A percentile compares a stretch with the other conserved stretches of the same genome.
Evolutionary conservation across 1,140 invertebrate genomes (phyloP).

Genomic region (Hypothenemus hampei): DNA sequence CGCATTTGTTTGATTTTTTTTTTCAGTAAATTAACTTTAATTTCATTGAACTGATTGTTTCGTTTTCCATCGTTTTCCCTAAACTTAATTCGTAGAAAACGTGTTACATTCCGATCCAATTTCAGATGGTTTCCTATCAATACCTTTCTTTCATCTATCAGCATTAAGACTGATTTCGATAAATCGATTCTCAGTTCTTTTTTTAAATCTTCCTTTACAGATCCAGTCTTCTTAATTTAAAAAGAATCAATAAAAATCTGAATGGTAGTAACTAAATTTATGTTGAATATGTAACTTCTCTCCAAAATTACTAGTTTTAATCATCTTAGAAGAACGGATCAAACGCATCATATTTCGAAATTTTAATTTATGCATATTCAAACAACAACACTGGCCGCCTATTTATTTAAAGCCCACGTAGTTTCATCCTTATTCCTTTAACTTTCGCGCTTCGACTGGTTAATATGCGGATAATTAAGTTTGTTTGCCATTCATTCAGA

Average conservation of each 20-base stretch:
- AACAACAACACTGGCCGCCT: background rate
- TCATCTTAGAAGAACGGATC: too few species aligned
- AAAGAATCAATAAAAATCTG: too few species aligned
- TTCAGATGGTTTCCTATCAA: background rate
- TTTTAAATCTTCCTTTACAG: too few species aligned
- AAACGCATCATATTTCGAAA: too few species aligned
- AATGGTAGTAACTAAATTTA: too few species aligned
- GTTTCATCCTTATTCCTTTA: conserved; percentile 4
- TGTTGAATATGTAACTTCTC: too few species aligned
- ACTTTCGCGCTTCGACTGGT: conserved; percentile 16
- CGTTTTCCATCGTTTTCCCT: background rate
- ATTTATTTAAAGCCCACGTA: conserved; percentile 12
- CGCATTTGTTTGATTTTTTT: too few species aligned
- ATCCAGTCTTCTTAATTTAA: too few species aligned
- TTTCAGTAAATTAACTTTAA: too few species aligned
- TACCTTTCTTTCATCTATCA: conserved; percentile 11
- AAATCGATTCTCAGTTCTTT: conserved; percentile 1
- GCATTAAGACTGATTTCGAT: conserved; percentile 14
- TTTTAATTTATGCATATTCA: too few species aligned
- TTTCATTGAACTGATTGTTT: too few species aligned
- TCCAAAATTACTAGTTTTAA: too few species aligned
- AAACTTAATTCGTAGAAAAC: conserved; percentile 1
- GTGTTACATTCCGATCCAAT: background rate
- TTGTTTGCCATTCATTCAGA: conserved; percentile 24
- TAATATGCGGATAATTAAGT: conserved; percentile 26